phyloP scores from a whole-genome alignment of 2,113 vertebrate species.

The Rhagologus leucostigma region DNA sequence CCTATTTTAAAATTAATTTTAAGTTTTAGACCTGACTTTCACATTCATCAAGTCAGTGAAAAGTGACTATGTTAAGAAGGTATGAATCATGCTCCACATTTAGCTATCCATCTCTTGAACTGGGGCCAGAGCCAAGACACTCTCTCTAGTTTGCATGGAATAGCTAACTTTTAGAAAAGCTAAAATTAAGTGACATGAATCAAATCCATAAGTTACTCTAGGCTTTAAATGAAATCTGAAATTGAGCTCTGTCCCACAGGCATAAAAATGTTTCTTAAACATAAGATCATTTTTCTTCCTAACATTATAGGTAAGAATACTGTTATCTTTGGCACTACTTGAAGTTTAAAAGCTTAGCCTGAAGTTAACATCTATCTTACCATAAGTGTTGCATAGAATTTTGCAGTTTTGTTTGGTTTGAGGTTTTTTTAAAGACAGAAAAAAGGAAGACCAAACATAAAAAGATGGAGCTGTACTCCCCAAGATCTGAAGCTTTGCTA shows the following conservation, averaged over 20 bases:
- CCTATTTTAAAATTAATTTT: neutral
- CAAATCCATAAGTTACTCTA: neutral
- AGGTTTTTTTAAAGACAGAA: neutral
- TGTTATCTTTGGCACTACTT: neutral
- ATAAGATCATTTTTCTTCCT: neutral
- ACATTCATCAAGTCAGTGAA: neutral
- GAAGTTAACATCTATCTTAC: neutral
- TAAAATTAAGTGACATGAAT: neutral
- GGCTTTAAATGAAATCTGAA: neutral
- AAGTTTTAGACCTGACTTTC: neutral
- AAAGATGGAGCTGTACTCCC: neutral
- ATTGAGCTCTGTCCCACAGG: neutral
- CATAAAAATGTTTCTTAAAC: neutral
- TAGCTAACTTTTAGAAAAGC: neutral
- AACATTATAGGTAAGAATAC: neutral
- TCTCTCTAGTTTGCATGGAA: neutral
- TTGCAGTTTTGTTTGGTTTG: neutral
- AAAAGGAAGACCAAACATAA: neutral
- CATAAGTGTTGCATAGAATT: neutral
- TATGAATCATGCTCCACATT: neutral
- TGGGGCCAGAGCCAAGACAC: neutral
- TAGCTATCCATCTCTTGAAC: neutral
- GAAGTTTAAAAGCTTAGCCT: neutral
- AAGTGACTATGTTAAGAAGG: neutral
- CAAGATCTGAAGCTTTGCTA: neutral